Evolutionary conservation across 2,113 vertebrate genomes (phyloP).

Genomic region (Callocephalon fimbriatum): DNA sequence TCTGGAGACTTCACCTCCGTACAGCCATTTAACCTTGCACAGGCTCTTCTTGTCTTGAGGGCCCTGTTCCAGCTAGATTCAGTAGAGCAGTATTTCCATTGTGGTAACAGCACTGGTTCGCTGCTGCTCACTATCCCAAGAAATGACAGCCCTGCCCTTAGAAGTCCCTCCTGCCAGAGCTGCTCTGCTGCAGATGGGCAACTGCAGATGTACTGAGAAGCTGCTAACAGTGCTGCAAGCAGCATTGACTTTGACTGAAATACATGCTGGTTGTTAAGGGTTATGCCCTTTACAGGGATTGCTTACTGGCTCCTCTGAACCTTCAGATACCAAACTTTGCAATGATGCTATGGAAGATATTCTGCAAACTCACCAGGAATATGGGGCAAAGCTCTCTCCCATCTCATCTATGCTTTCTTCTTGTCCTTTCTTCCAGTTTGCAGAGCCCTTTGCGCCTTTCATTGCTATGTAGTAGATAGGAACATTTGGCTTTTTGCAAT

Average conservation of each 20-base stretch:
- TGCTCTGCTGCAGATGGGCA: not conserved
- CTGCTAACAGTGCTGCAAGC: not conserved
- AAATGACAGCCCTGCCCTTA: not conserved
- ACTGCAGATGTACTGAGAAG: not conserved
- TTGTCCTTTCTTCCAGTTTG: constrained; percentile 32
- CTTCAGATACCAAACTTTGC: not conserved
- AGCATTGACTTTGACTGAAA: not conserved
- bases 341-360: not conserved
- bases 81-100: not conserved
- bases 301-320: not conserved
- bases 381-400: not conserved
- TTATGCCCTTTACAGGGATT: not conserved
- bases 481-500: constrained; percentile 46
- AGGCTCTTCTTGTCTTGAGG: not conserved
- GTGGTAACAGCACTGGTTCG: not conserved
- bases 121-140: not conserved
- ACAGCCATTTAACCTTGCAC: not conserved
- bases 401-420: constrained; percentile 3
- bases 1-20: not conserved
- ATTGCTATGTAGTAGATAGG: not conserved
- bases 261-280: not conserved
- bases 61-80: not conserved
- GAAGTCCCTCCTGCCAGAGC: not conserved
- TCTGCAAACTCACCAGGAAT: constrained; percentile 28
- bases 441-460: constrained; percentile 23